A percentile compares a stretch with the other conserved stretches of the same genome.
These are phyloP conservation scores for Pipa parva DNA, from an alignment of 2,113 vertebrate species.

Conservation along the genomic window DNA sequence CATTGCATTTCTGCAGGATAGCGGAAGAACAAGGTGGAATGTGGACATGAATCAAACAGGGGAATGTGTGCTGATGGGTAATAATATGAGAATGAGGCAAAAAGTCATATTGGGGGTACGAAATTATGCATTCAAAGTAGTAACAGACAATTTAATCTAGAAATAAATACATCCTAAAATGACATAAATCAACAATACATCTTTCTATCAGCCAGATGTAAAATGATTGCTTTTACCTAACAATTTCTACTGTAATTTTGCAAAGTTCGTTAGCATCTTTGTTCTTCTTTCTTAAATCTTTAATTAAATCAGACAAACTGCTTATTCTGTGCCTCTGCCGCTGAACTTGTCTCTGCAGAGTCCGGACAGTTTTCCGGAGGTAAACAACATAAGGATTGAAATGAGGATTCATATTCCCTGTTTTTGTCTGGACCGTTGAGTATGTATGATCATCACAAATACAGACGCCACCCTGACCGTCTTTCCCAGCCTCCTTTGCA, in stretches of 20 bases:
- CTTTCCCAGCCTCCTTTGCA: background rate
- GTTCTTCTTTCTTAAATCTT: conserved; percentile 13
- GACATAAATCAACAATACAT: no score
- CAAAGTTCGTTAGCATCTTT: background rate
- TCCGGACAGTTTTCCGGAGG: conserved; percentile 21
- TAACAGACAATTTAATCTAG: no score
- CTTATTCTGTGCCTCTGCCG: conserved; percentile 22
- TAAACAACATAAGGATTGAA: background rate
- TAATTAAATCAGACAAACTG: conserved; percentile 12
- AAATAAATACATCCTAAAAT: no score
- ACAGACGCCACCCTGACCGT: background rate
- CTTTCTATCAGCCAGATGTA: no score
- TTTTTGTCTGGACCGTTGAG: background rate
- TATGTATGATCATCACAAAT: conserved; percentile 14
- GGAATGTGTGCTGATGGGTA: no score
- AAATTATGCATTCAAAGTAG: no score
- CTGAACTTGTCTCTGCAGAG: conserved; percentile 26
- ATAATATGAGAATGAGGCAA: no score
- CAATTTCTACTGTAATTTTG: background rate
- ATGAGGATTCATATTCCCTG: background rate
- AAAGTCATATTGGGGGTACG: no score
- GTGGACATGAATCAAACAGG: no score
- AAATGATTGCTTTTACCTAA: no score
- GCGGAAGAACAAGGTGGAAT: no score
- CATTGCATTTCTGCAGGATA: no score